These are phyloP conservation scores for Rhopalosiphum padi DNA, from an alignment of 1,140 invertebrate genomes.

Conservation along the genomic window DNA sequence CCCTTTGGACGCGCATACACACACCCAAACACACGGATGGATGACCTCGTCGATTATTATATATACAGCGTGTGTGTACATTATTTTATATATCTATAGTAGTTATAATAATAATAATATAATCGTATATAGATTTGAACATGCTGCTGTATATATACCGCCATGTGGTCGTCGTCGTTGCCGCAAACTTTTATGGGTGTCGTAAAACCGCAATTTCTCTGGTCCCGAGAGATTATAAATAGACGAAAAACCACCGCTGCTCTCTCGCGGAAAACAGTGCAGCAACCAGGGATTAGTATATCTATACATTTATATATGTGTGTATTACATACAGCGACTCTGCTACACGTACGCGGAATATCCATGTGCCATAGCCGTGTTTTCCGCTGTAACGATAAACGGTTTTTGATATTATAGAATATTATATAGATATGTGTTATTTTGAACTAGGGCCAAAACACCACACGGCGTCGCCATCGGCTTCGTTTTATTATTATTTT, in stretches of 20 bases:
- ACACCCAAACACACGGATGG: slow-evolving; percentile 26
- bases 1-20: background rate
- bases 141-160: background rate
- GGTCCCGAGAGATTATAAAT: slow-evolving; percentile 39
- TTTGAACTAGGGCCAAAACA: background rate
- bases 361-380: background rate
- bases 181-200: slow-evolving; percentile 55
- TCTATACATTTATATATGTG: background rate
- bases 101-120: background rate
- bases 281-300: background rate
- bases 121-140: slow-evolving; percentile 47
- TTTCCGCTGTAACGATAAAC: background rate
- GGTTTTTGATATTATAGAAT: slow-evolving; percentile 12
- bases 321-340: background rate
- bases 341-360: background rate
- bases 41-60: slow-evolving; percentile 46
- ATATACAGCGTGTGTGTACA: background rate
- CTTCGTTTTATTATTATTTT: background rate
- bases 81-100: slow-evolving; percentile 25
- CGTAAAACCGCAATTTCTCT: slow-evolving; percentile 57
- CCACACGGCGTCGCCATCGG: background rate
- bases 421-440: background rate
- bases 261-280: background rate
- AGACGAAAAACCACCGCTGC: background rate
- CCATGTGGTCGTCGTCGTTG: slow-evolving; percentile 49